phyloP scores from a whole-genome alignment of 2,113 vertebrate species.

The Embiotoca jacksoni region DNA sequence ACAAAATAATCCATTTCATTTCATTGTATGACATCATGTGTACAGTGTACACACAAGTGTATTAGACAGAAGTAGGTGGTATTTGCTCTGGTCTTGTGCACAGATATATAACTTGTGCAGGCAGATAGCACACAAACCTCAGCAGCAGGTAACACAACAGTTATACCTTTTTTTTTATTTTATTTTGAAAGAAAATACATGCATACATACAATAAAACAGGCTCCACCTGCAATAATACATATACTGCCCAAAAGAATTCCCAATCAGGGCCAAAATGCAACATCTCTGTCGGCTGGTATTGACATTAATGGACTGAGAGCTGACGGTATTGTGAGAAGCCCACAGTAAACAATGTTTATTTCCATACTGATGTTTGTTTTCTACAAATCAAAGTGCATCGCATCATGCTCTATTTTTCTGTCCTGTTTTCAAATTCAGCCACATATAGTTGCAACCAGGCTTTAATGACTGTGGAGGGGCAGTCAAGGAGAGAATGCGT shows the following conservation, averaged over 20 bases:
- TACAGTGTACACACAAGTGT: too few species aligned
- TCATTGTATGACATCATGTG: not conserved
- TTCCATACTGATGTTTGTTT: constrained; percentile 3
- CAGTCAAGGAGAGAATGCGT: not conserved
- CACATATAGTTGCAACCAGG: constrained; percentile 10
- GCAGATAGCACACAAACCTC: not conserved
- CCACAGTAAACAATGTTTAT: constrained; percentile 18
- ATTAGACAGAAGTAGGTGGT: too few species aligned
- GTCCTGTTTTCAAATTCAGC: constrained; percentile 10
- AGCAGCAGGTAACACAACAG: not conserved
- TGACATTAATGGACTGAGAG: constrained; percentile 5
- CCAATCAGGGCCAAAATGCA: too few species aligned
- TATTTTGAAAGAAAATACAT: not conserved
- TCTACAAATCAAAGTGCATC: constrained; percentile 14
- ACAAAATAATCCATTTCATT: not conserved
- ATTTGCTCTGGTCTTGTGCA: not conserved
- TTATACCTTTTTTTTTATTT: not conserved
- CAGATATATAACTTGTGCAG: not conserved
- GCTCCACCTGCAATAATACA: too few species aligned
- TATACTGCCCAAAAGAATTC: too few species aligned
- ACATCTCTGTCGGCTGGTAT: not conserved
- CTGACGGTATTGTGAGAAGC: not conserved
- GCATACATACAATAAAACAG: too few species aligned
- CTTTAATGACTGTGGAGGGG: constrained; percentile 15
- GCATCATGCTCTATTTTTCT: constrained; percentile 14